These are phyloP conservation scores for Glaucomys volans DNA, from an alignment of 2,113 vertebrate genomes.

Conservation along the genomic window DNA sequence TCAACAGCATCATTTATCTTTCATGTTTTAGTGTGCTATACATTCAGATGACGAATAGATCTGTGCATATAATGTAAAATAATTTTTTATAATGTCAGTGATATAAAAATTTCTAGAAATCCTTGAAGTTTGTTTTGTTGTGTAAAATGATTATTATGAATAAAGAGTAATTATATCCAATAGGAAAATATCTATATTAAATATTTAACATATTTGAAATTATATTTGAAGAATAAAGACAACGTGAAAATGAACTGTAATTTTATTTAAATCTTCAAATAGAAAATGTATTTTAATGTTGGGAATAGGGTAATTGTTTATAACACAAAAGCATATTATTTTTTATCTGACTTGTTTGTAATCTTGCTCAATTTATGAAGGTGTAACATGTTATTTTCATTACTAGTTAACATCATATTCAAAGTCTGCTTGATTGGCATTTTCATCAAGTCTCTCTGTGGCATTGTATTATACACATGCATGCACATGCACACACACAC, in stretches of 20 bases:
- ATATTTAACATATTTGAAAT: not conserved
- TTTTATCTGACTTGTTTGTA: not conserved
- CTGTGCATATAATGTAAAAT: not conserved
- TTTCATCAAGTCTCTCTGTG: not conserved
- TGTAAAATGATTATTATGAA: not conserved
- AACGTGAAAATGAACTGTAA: not conserved
- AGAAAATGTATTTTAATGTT: not conserved
- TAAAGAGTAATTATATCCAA: not conserved
- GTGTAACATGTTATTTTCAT: not conserved
- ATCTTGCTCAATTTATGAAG: not conserved
- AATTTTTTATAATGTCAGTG: not conserved
- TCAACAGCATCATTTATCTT: conserved; percentile 68
- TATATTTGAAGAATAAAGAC: not conserved
- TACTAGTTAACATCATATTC: not conserved
- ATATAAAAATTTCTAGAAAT: not conserved
- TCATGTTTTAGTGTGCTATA: conserved; percentile 1
- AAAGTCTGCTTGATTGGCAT: not conserved
- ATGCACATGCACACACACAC: not conserved
- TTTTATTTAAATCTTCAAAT: conserved; percentile 41
- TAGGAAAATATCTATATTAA: not conserved
- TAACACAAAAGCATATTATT: not conserved
- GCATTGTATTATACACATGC: not conserved
- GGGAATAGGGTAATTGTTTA: not conserved
- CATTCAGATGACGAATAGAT: conserved; percentile 61
- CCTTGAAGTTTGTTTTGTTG: conserved; percentile 1